Percentiles rank a stretch among this genome's conserved stretches.
phyloP scores from a whole-genome alignment of 2,888 invertebrate genomes.

The Nomada flava region DNA sequence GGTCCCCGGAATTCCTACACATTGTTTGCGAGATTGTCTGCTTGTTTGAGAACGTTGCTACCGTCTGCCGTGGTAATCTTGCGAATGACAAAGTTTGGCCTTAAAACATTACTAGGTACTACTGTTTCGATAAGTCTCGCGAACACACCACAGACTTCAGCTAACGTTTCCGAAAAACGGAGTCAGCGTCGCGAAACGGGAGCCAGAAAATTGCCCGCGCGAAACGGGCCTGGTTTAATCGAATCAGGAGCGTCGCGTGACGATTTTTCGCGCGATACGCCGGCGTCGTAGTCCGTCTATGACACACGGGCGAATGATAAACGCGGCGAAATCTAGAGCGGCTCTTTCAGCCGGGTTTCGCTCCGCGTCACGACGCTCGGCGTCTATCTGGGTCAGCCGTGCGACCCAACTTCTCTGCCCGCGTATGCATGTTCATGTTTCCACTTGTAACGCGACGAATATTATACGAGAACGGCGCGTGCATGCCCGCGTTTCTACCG shows the following conservation, averaged over 20 bases:
- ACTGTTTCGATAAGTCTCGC: too few species aligned
- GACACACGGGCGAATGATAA: constrained; percentile 59
- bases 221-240: background rate
- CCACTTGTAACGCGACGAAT: constrained; percentile 16
- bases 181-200: too few species aligned
- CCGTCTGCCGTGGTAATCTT: too few species aligned
- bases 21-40: too few species aligned
- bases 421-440: constrained; percentile 2
- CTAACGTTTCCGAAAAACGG: too few species aligned
- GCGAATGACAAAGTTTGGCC: too few species aligned
- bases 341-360: constrained; percentile 69
- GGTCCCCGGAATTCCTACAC: too few species aligned
- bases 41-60: too few species aligned
- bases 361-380: constrained; percentile 59
- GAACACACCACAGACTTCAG: too few species aligned
- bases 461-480: constrained; percentile 35
- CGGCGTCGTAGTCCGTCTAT: constrained; percentile 12
- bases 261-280: constrained; percentile 11
- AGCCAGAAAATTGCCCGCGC: background rate
- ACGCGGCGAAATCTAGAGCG: constrained; percentile 66
- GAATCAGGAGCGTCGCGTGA: background rate
- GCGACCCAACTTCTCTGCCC: constrained; percentile 65
- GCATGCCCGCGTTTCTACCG: constrained; percentile 42
- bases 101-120: too few species aligned
- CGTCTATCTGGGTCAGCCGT: constrained; percentile 71